phyloP scores from a whole-genome alignment of 2,888 invertebrate genomes.

The Diabrotica balteata region DNA sequence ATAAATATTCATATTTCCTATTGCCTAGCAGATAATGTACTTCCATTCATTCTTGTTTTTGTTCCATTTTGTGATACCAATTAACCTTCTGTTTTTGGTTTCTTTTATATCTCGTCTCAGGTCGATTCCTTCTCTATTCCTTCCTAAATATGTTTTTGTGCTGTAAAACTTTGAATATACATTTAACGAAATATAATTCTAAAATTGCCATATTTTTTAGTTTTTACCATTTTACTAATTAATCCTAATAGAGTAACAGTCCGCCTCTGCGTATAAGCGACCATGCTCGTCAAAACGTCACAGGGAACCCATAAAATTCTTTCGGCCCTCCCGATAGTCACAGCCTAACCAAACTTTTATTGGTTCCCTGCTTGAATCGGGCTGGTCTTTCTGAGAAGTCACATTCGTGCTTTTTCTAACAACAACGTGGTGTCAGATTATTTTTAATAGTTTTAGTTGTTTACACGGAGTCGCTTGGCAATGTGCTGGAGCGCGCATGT shows the following conservation, averaged over 20 bases:
- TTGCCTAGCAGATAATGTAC: no score
- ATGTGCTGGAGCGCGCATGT: not conserved
- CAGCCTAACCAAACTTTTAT: constrained; percentile 33
- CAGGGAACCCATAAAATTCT: constrained; percentile 38
- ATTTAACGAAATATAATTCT: no score
- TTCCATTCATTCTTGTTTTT: no score
- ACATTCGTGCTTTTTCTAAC: constrained; percentile 12
- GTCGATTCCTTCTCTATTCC: no score
- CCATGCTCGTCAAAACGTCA: constrained; percentile 32
- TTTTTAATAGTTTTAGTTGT: constrained; percentile 14
- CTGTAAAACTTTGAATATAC: no score
- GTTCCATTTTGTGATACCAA: no score
- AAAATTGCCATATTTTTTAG: no score
- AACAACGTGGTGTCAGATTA: constrained; percentile 8
- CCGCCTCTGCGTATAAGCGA: constrained; percentile 7
- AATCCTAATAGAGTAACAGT: not conserved
- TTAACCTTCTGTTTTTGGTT: no score
- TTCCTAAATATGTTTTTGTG: no score
- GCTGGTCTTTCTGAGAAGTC: constrained; percentile 30
- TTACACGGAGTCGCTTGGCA: not conserved
- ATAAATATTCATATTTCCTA: no score
- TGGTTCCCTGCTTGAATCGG: constrained; percentile 28
- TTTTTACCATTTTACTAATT: no score
- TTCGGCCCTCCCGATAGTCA: constrained; percentile 26
- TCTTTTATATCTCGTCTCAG: no score